Evolutionary conservation across 2,888 invertebrate genomes (phyloP), one percentile per base, ranked within the genome.

Genomic region (Gymnoscelis rufifasciata): DNA sequence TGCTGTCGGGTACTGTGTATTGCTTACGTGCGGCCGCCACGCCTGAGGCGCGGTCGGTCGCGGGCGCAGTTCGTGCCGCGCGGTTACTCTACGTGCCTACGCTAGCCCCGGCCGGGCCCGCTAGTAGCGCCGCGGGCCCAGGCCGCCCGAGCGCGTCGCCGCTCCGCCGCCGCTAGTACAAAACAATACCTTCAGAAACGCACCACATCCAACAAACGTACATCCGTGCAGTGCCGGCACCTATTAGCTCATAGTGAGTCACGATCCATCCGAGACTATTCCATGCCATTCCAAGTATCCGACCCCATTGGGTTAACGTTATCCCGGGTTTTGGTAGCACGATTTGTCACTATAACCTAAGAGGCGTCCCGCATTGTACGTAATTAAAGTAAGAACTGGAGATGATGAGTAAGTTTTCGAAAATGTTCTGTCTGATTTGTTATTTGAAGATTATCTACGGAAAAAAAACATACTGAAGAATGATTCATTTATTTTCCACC

Each of bases 41-140:
- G n/a, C n/a, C n/a, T n/a, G n/a, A n/a, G n/a, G n/a, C n/a, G n/a
- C n/a, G n/a, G n/a, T n/a, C n/a, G n/a, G n/a, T 14, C 31, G 38
- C 38, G 42, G 38, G 60, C 0, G 24, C 30, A 26, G 64, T 66
- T 64, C 65, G 57, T 54, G 60, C 58, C 24, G 26, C 59, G 60
- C 53, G 51, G 51, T 36, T 52, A 58, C 43, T 39, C 53, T 57
- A 58, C 52, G 51, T 49, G 45, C 57, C 55, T 62, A 63, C 60
- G 56, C 58, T 66, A 64, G 56, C 24, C 38, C 54, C 41, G 36
- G 51, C 43, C n/a, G n/a, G 26, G 43, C 13, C 31, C 47, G 64
- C 75, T 81, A 88, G 81, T 82, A 87, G 68, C 83, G 83, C 60
- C 88, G 84, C 68, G 83, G 74, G 60, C 76, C 82, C 74, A 78